Evolutionary conservation across 2,113 vertebrate genomes (phyloP), one percentile per base, ranked within the genome.

Genomic region (Neolamprologus sp.): DNA sequence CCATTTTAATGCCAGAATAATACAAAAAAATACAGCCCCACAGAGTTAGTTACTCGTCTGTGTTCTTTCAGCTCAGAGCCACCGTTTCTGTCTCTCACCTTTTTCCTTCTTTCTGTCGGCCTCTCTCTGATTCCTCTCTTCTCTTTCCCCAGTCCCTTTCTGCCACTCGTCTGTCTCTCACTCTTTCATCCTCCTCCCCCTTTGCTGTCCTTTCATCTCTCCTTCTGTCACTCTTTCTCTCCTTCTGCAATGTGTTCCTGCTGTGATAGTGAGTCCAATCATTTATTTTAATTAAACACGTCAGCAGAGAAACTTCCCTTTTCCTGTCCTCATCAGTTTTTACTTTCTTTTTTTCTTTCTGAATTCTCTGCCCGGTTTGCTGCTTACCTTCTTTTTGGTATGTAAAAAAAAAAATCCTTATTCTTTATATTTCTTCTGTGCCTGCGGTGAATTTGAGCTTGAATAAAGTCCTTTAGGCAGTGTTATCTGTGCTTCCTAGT

Each of bases 271-370:
- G 63, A 86, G 82, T 91, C 88, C 87, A 92, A 84, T 86, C 91
- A 89, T 93, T 93, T 88, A 92, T 93, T 93, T 91, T 90, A 94
- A 94, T 96, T 92, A 92, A 92, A 93, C 82, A 92, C n/a, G 47
- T 91, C 88, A 85, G 83, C 13, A 8, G 82, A 88, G 85, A 92
- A 84, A 90, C 86, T 91, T 88, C 17, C 65, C 71, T 93, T 90
- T 90, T 88, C 16, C 89, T 49, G 6, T 85, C 58, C 86, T 94
- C 87, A 86, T 91, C 83, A 87, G 88, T 92, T 92, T 88, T 90
- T 79, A 87, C 71, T 82, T 63, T 42, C 63, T 73, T 65, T 49
- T 65, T 35, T 85, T 85, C n/a, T 78, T 86, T 37, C 9, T 78
- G n/a, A 73, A 28, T 88, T 78, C 81, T 58, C 17, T 80, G 21